These are phyloP conservation scores for Dicranocentrus wangi DNA, from an alignment of 2,888 invertebrate species.

Conservation along the genomic window DNA sequence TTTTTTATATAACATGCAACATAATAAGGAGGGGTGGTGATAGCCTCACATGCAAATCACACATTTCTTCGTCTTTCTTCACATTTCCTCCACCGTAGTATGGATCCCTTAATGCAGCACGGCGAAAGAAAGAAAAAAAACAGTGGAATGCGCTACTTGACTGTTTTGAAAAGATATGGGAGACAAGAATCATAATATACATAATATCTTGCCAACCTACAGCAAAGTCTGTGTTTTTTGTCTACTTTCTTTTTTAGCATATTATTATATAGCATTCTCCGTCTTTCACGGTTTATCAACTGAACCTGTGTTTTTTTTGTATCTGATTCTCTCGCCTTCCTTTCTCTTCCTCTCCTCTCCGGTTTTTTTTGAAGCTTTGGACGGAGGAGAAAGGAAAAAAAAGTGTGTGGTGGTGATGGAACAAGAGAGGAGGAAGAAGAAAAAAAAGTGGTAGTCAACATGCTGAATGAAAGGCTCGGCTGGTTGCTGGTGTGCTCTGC, in stretches of 20 bases:
- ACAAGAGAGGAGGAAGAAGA: neutral
- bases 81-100: slow-evolving; percentile 27
- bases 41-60: slow-evolving; percentile 46
- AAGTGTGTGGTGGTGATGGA: slow-evolving; percentile 5
- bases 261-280: too few species aligned
- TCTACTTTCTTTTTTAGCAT: too few species aligned
- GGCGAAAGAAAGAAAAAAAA: too few species aligned
- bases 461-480: slow-evolving; percentile 6
- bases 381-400: neutral
- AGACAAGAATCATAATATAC: too few species aligned
- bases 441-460: slow-evolving; percentile 9
- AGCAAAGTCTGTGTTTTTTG: too few species aligned
- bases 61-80: slow-evolving; percentile 20
- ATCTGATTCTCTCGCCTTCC: neutral
- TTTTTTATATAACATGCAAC: slow-evolving; percentile 47
- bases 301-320: slow-evolving; percentile 4
- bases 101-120: slow-evolving; percentile 17
- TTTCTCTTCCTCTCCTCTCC: too few species aligned
- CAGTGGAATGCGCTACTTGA: too few species aligned
- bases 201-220: too few species aligned
- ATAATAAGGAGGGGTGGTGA: slow-evolving; percentile 25
- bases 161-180: neutral
- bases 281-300: too few species aligned
- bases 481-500: slow-evolving; percentile 10
- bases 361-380: neutral